Base-by-base conservation (phyloP, 2,888 invertebrate genomes). In the Flexamia atlantica region DNA sequence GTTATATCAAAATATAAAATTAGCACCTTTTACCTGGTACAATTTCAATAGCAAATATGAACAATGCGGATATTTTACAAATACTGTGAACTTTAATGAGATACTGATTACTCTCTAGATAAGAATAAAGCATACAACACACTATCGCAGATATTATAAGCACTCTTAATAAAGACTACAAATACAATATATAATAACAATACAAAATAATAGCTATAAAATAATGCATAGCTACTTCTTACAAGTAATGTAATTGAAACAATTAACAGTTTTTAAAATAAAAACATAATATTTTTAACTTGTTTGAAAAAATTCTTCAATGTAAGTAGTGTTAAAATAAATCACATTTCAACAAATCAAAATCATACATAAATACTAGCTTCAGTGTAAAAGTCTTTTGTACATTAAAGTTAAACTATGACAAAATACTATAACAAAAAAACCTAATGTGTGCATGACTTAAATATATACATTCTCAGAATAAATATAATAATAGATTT, bases 1-100 rank as follows among this genome's bases (percentile, higher is more conserved):
- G 72, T 79, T 79, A 53, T 83, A 83, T 74, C 72, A 83, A 83
- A 83, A 83, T 83, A 83, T 83, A 83, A 72, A 83, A 74, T 83
- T 74, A 83, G 82, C 82, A 83, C 82, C 82, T 57, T 50, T 74
- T n/a, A 64, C 5, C 40, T 83, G 82, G 82, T 40, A 83, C 74
- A 40, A 30, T 53, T 14, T 79, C 36, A 28, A 40, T 76, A 76
- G n/a, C 9, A 70, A 70, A 70, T 70, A 70, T 20, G 32, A 68
- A 70, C 40, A 10, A 20, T 70, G 40, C 32, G 40, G 14, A 64
- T 64, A 64, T 64, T 28, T 64, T 64, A 64, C 64, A 64, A 64
- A 64, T 64, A 30, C 4, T 64, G 64, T 64, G 10, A 64, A 64
- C 30, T 64, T 64, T 28, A 57, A n/a, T n/a, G n/a, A 57, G 12